These are phyloP conservation scores for Psittacara wagleri DNA, from an alignment of 2,113 vertebrate genomes.

Conservation along the genomic window DNA sequence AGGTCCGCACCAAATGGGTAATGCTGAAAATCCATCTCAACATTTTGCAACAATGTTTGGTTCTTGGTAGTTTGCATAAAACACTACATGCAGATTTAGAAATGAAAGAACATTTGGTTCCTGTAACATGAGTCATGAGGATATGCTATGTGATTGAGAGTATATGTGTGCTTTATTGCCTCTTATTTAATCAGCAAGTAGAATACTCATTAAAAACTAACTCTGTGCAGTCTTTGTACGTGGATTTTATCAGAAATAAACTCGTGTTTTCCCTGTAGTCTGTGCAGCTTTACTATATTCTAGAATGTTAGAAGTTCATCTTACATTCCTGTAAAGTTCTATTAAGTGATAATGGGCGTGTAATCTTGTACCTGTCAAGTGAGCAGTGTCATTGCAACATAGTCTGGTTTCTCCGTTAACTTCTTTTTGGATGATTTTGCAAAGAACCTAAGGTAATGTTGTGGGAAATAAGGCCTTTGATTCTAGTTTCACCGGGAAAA, in stretches of 20 bases:
- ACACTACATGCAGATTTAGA: neutral
- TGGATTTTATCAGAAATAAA: neutral
- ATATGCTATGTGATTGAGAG: neutral
- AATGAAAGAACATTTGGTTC: slow-evolving; percentile 40
- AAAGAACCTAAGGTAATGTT: neutral
- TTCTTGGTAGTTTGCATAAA: slow-evolving; percentile 23
- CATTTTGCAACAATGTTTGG: slow-evolving; percentile 11
- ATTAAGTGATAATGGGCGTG: neutral
- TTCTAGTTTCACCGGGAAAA: neutral
- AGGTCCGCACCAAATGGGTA: neutral
- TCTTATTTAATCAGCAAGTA: slow-evolving; percentile 13
- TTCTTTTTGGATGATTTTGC: neutral
- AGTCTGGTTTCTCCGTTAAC: neutral
- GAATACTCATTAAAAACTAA: slow-evolving; percentile 6
- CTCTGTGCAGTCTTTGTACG: rapidly evolving
- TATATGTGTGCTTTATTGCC: neutral
- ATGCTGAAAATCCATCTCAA: neutral
- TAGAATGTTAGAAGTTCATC: neutral
- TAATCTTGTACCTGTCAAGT: neutral
- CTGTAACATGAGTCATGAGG: slow-evolving; percentile 12
- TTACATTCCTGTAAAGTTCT: neutral
- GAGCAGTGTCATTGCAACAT: neutral
- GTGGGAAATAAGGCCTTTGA: neutral
- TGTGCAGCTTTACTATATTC: neutral
- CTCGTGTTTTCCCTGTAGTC: neutral